Percentiles rank a stretch among this genome's conserved stretches.
These are phyloP conservation scores for Drosophila saltans DNA, from an alignment of 1,140 invertebrate genomes.

Conservation along the genomic window DNA sequence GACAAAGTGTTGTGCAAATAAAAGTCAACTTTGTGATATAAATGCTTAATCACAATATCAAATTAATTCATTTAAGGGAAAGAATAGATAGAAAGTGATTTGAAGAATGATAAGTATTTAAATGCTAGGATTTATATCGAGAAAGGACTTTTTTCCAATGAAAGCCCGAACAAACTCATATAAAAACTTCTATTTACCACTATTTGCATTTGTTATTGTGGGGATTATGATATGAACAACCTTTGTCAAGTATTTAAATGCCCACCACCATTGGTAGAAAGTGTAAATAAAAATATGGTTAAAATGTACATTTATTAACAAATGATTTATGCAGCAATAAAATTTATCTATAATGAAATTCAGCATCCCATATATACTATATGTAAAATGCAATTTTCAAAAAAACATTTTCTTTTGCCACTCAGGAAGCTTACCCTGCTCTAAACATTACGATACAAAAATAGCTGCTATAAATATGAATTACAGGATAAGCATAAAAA, in stretches of 20 bases:
- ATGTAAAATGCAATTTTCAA: constrained; percentile 69
- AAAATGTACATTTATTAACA: neutral
- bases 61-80: neutral
- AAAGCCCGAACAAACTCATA: no score
- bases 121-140: no score
- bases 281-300: neutral
- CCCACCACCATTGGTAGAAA: no score
- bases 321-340: constrained; percentile 35
- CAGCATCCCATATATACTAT: constrained; percentile 28
- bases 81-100: neutral
- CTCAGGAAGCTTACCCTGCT: constrained; percentile 53
- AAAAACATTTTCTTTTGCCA: constrained; percentile 47
- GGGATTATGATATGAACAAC: no score
- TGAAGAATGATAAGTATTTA: neutral
- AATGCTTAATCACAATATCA: neutral
- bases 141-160: no score
- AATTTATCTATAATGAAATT: constrained; percentile 64
- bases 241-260: neutral
- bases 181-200: no score
- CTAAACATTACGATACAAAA: constrained; percentile 64
- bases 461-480: constrained; percentile 82
- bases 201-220: no score
- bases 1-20: constrained; percentile 42
- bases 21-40: neutral
- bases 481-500: constrained; percentile 82